Percentiles rank a stretch among this genome's conserved stretches.
Conservation (phyloP, 2,888 invertebrate genomes). For the Linhomoeus sp. region DNA sequence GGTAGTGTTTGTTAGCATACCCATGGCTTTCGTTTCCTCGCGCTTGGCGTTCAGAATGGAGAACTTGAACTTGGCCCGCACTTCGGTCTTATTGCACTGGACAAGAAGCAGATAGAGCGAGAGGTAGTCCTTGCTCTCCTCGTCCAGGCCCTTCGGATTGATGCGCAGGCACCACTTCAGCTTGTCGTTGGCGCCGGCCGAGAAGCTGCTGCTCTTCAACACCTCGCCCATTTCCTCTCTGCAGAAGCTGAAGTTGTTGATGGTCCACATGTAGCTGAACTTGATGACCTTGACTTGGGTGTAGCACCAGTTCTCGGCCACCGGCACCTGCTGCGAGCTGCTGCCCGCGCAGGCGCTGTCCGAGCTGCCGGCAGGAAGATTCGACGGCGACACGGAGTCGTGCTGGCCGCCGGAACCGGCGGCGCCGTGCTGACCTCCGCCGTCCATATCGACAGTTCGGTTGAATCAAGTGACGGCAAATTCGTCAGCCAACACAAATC, state of each 20-base stretch:
- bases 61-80: constrained; percentile 99
- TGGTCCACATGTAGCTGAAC: constrained; percentile 99
- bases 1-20: constrained; percentile 30
- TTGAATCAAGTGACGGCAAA: no score
- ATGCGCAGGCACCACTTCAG: constrained; percentile 99
- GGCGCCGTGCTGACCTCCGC: no score
- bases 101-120: constrained; percentile 94
- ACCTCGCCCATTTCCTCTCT: constrained; percentile 99
- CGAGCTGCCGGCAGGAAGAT: no score
- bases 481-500: no score
- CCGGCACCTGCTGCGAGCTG: constrained; percentile 39
- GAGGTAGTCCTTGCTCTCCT: constrained; percentile 99
- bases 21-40: constrained; percentile 99
- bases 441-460: no score
- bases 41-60: constrained; percentile 98
- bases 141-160: constrained; percentile 97
- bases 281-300: constrained; percentile 99
- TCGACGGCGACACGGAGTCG: no score
- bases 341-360: no score
- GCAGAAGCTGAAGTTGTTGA: constrained; percentile 99
- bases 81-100: constrained; percentile 99
- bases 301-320: constrained; percentile 99
- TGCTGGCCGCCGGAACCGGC: no score
- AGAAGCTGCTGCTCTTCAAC: constrained; percentile 86
- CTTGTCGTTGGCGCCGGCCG: constrained; percentile 97